Percentiles rank a stretch among this genome's conserved stretches.
phyloP scores from a whole-genome alignment of 2,888 invertebrate species.

The Lithodes maja region DNA sequence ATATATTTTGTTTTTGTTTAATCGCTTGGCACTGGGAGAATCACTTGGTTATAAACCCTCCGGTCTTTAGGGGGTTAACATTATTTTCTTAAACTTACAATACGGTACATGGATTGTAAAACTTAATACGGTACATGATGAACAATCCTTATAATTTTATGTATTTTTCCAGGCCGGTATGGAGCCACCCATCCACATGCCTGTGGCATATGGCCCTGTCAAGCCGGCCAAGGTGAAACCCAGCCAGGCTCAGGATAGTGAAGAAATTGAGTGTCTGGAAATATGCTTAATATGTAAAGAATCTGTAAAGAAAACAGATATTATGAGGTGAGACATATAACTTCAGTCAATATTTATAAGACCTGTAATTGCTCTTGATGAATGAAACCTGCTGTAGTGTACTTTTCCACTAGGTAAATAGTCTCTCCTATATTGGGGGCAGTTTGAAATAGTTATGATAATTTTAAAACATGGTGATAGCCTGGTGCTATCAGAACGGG shows the following conservation, averaged over 20 bases:
- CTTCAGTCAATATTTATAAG: background rate
- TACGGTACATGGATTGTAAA: background rate
- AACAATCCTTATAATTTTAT: background rate
- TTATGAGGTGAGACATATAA: slow-evolving; percentile 42
- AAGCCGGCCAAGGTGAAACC: slow-evolving; percentile 54
- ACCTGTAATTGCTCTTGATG: background rate
- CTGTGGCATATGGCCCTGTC: slow-evolving; percentile 64
- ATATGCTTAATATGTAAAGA: slow-evolving; percentile 40
- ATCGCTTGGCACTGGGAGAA: too few species aligned
- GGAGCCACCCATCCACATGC: slow-evolving; percentile 63
- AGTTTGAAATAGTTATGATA: too few species aligned
- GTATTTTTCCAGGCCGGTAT: slow-evolving; percentile 49
- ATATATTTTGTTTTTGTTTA: background rate
- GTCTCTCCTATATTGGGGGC: too few species aligned
- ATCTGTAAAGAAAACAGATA: slow-evolving; percentile 25
- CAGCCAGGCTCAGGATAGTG: background rate
- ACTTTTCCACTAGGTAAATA: too few species aligned
- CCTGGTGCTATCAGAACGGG: too few species aligned
- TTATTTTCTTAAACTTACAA: too few species aligned
- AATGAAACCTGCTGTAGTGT: too few species aligned
- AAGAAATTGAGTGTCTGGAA: background rate
- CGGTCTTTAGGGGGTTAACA: too few species aligned
- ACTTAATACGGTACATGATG: background rate
- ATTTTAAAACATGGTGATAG: too few species aligned
- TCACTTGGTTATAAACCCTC: too few species aligned